phyloP scores from a whole-genome alignment of 2,113 vertebrate genomes.

The Oreochromis tanganicae region DNA sequence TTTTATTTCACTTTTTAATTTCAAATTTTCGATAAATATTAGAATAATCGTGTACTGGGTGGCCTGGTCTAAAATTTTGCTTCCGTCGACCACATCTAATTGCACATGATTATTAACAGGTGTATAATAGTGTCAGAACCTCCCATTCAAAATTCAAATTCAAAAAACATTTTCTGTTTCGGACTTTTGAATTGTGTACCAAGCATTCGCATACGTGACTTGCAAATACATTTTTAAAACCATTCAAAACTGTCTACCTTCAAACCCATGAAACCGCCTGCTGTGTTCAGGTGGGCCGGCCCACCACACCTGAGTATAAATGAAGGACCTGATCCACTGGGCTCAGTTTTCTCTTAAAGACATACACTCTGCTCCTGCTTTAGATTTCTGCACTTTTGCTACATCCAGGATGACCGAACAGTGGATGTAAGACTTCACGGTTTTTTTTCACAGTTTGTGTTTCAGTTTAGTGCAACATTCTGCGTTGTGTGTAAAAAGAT shows the following conservation, averaged over 20 bases:
- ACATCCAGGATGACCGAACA: neutral
- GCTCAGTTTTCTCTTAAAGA: neutral
- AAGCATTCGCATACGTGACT: neutral
- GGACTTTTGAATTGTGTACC: neutral
- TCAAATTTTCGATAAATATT: neutral
- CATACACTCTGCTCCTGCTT: neutral
- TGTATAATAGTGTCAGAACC: neutral
- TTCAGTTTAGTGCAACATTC: neutral
- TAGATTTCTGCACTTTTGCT: neutral
- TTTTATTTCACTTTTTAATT: neutral
- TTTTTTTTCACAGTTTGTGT: neutral
- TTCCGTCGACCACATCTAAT: neutral
- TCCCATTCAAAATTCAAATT: neutral
- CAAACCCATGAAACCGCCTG: neutral
- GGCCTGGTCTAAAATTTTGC: neutral
- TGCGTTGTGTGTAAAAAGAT: neutral
- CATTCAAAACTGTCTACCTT: neutral
- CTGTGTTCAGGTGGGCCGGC: neutral
- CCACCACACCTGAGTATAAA: neutral
- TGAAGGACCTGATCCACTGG: neutral
- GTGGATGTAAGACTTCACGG: neutral
- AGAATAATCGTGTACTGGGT: neutral
- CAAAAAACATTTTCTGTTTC: neutral
- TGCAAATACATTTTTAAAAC: neutral
- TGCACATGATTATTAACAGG: neutral